Evolutionary conservation across 2,797 vertebrate genomes (phyloP).

Genomic region (Cottoperca gobio): DNA sequence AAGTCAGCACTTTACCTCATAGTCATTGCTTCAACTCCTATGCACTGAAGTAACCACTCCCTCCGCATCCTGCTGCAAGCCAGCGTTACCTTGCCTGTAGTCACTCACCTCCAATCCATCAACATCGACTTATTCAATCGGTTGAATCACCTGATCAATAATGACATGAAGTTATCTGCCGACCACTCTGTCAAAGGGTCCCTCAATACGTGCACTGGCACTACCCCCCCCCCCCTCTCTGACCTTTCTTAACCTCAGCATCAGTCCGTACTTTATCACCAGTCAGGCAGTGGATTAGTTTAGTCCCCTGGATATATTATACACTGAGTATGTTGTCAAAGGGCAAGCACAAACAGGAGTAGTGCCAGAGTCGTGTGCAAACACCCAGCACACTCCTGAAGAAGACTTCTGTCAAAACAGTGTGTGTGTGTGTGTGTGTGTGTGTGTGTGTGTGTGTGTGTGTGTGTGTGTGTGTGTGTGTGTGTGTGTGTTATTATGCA

Average conservation of each 20-base stretch:
- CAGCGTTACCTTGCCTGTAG: conserved; percentile 30
- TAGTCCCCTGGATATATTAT: conserved; percentile 7
- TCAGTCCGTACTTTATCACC: background rate
- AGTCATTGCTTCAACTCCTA: background rate
- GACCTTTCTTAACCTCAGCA: conserved; percentile 55
- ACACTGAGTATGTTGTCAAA: conserved; percentile 19
- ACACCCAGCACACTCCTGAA: conserved; percentile 24
- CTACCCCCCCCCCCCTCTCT: conserved; percentile 20
- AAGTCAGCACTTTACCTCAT: conserved; percentile 2
- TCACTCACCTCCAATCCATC: conserved; percentile 72
- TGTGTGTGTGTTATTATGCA: background rate
- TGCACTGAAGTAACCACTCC: background rate
- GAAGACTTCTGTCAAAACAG: conserved; percentile 45
- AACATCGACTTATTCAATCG: conserved; percentile 64
- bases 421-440: conserved; percentile 13
- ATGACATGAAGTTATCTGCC: conserved; percentile 71
- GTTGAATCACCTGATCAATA: conserved; percentile 78
- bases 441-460: conserved; percentile 8
- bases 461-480: conserved; percentile 7
- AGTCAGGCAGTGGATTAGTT: conserved; percentile 31
- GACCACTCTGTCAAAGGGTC: conserved; percentile 42
- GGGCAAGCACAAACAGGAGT: conserved; percentile 48
- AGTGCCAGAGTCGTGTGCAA: conserved; percentile 21
- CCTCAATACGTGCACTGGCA: conserved; percentile 56
- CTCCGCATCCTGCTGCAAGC: background rate